Percentiles rank a stretch among this genome's conserved stretches.
These are phyloP conservation scores for Pheosia gnoma DNA, from an alignment of 2,888 invertebrate species.

Conservation along the genomic window DNA sequence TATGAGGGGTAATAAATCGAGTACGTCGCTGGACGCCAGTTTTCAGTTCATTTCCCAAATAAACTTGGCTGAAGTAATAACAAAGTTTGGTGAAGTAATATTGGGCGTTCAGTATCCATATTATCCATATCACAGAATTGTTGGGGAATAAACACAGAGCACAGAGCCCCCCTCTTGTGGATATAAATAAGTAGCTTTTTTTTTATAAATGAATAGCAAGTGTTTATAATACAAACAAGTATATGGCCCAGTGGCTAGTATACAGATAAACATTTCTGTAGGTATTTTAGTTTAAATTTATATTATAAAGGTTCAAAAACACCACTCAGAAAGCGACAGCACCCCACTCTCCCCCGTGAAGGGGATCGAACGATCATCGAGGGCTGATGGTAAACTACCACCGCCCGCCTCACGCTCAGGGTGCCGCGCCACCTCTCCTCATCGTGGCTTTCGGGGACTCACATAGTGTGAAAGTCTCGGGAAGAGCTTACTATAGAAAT, in stretches of 20 bases:
- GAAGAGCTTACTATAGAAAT: no score
- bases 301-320: background rate
- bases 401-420: slow-evolving; percentile 8
- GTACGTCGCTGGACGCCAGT: slow-evolving; percentile 65
- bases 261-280: no score
- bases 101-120: slow-evolving; percentile 38
- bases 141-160: background rate
- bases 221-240: no score
- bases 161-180: no score
- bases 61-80: slow-evolving; percentile 74
- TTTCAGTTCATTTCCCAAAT: slow-evolving; percentile 76
- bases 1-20: slow-evolving; percentile 57
- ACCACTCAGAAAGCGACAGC: slow-evolving; percentile 9
- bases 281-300: no score
- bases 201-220: no score
- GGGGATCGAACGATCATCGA: slow-evolving; percentile 11
- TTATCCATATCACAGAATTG: background rate
- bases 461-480: no score
- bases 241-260: no score
- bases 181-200: no score
- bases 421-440: no score
- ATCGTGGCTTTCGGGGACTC: no score
- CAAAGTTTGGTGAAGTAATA: slow-evolving; percentile 70
- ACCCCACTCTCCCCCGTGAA: slow-evolving; percentile 7
- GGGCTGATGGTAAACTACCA: slow-evolving; percentile 10